These are phyloP conservation scores for Drosophila pachea DNA, from an alignment of 1,140 invertebrate species.

Conservation along the genomic window DNA sequence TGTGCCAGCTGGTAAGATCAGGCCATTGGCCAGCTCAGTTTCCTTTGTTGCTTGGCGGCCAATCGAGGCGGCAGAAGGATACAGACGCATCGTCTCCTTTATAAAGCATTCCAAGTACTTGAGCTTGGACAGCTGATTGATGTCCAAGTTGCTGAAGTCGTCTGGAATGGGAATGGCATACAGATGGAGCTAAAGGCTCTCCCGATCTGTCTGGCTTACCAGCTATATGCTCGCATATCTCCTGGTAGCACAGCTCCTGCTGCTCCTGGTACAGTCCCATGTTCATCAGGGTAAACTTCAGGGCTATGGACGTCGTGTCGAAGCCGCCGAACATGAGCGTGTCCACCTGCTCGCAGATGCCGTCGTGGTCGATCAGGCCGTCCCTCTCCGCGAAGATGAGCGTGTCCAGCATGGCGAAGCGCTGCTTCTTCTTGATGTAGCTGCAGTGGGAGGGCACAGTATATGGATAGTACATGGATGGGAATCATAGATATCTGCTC, in stretches of 20 bases:
- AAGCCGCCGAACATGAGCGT: conserved; percentile 90
- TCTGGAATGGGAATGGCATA: conserved; percentile 26
- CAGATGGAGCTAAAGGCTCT: neutral
- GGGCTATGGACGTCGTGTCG: conserved; percentile 84
- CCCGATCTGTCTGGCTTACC: conserved; percentile 26
- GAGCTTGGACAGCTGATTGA: conserved; percentile 81
- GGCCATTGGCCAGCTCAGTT: conserved; percentile 68
- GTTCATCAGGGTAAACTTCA: conserved; percentile 82
- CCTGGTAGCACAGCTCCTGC: conserved; percentile 82
- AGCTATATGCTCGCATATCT: conserved; percentile 56
- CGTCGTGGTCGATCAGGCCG: conserved; percentile 81
- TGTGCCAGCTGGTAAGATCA: conserved; percentile 79
- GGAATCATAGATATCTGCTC: accelerated
- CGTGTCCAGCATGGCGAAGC: conserved; percentile 89
- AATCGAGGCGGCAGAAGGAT: conserved; percentile 85
- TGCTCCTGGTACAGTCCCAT: conserved; percentile 82
- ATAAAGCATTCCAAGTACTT: conserved; percentile 84
- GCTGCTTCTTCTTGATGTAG: conserved; percentile 79
- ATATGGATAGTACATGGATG: neutral
- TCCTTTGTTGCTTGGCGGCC: conserved; percentile 81
- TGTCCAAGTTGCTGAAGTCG: conserved; percentile 73
- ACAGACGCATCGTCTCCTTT: conserved; percentile 83
- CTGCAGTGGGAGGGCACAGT: neutral
- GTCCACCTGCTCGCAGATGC: conserved; percentile 90
- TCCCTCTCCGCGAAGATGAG: conserved; percentile 82